Conservation (phyloP, 2,797 vertebrate genomes). For the Oreortyx pictus region DNA sequence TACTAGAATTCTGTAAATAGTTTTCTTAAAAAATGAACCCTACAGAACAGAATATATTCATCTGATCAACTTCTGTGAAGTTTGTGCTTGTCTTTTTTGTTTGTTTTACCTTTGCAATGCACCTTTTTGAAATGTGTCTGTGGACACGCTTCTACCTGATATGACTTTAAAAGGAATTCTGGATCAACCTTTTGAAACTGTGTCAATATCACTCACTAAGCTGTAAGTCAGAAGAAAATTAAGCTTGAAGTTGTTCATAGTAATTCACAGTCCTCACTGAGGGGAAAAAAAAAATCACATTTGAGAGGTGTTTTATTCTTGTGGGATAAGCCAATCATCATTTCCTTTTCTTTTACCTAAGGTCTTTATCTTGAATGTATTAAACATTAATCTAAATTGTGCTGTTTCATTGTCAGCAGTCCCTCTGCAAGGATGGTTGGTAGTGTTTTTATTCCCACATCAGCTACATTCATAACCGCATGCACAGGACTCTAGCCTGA, state of each 20-base stretch:
- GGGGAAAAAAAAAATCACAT: neutral
- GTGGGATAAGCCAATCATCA: neutral
- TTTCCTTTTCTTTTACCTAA: neutral
- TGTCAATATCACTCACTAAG: neutral
- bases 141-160: neutral
- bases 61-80: neutral
- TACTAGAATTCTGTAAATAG: neutral
- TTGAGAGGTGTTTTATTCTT: neutral
- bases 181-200: neutral
- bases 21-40: neutral
- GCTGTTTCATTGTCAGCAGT: neutral
- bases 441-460: slow-evolving; percentile 23
- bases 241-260: neutral
- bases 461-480: neutral
- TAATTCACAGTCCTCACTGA: neutral
- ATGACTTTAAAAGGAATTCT: neutral
- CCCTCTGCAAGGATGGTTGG: neutral
- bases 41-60: neutral
- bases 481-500: neutral
- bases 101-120: neutral
- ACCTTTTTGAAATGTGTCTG: neutral
- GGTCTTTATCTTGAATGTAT: neutral
- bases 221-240: neutral
- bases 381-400: neutral
- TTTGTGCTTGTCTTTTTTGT: neutral